These are phyloP conservation scores for Poeciliopsis retropinna DNA, from an alignment of 2,113 vertebrate species.

Conservation along the genomic window DNA sequence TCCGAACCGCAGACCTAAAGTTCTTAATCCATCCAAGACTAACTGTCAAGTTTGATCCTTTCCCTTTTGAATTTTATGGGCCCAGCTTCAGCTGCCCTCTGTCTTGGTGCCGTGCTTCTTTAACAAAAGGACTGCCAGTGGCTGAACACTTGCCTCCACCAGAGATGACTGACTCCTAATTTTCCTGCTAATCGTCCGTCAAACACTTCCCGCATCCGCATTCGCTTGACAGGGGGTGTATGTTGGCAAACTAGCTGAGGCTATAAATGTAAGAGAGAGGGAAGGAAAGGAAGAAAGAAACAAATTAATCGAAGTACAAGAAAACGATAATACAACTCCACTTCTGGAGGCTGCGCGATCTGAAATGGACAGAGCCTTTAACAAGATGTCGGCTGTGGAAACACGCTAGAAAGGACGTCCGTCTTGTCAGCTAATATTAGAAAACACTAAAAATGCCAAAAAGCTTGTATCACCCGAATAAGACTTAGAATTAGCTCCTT, in stretches of 20 bases:
- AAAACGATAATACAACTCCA: not conserved
- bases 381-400: constrained; percentile 8
- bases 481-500: not conserved
- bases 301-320: not conserved
- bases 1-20: not conserved
- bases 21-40: not conserved
- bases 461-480: not conserved
- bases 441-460: not conserved
- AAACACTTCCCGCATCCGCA: not conserved
- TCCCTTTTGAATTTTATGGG: too few species aligned
- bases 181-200: constrained; percentile 16
- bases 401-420: not conserved
- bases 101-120: not conserved
- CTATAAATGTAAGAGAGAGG: too few species aligned
- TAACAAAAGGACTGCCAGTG: not conserved
- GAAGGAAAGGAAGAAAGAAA: too few species aligned
- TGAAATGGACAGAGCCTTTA: not conserved
- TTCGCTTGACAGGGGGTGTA: too few species aligned
- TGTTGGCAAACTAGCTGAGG: too few species aligned
- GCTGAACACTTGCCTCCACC: constrained; percentile 16
- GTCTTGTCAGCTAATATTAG: not conserved
- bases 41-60: not conserved
- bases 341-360: not conserved
- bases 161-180: constrained; percentile 13
- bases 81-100: not conserved